Percentiles rank a stretch among this genome's conserved stretches.
Conservation (phyloP, 2,888 invertebrate genomes). For the Volucella inanis region DNA sequence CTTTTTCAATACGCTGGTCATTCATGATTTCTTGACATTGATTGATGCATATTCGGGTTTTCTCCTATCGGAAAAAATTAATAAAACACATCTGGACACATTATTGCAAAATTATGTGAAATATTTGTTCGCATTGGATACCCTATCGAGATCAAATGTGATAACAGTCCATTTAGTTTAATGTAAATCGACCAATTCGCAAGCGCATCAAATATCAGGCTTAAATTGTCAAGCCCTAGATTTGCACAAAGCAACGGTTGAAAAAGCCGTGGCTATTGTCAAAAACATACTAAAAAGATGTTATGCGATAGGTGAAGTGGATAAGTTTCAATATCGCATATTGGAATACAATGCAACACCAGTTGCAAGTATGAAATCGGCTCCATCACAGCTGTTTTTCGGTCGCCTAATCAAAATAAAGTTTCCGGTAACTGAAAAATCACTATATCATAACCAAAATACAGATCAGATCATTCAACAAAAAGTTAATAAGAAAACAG, state of each 20-base stretch:
- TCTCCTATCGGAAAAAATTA: constrained; percentile 4
- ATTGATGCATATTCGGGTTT: constrained; percentile 63
- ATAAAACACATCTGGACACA: constrained; percentile 42
- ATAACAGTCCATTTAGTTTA: constrained; percentile 68
- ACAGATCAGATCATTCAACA: constrained; percentile 37
- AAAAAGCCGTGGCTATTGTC: constrained; percentile 66
- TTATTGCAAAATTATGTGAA: constrained; percentile 44
- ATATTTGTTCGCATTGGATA: constrained; percentile 76
- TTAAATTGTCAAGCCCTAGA: constrained; percentile 68
- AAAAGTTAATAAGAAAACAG: constrained; percentile 53
- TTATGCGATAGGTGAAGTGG: constrained; percentile 34
- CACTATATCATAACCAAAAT: constrained; percentile 55
- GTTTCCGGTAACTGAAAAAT: constrained; percentile 52
- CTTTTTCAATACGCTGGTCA: constrained; percentile 51
- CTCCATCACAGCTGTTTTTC: constrained; percentile 62
- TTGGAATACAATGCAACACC: constrained; percentile 65
- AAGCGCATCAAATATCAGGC: constrained; percentile 27
- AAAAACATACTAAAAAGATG: constrained; percentile 71
- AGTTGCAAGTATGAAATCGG: constrained; percentile 40
- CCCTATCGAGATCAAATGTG: constrained; percentile 75
- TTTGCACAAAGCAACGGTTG: constrained; percentile 68
- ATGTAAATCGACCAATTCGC: constrained; percentile 46
- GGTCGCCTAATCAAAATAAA: constrained; percentile 53
- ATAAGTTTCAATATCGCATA: constrained; percentile 53
- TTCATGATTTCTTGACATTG: constrained; percentile 17